Evolutionary conservation across 2,797 vertebrate genomes (phyloP), one percentile per base, ranked within the genome.

Genomic region (Florisuga fusca): DNA sequence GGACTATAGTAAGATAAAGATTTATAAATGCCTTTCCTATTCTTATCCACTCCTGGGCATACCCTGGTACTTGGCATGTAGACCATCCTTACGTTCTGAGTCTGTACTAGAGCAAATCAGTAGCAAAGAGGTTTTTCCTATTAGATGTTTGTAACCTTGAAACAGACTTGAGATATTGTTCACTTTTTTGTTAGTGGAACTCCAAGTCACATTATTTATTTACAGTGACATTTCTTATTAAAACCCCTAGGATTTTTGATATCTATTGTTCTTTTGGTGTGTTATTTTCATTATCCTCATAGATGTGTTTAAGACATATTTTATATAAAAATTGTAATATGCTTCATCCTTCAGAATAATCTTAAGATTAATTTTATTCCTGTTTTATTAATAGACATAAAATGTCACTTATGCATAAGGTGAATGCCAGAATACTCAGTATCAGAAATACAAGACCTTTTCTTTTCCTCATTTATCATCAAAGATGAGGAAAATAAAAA

Each of bases 171-270:
- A 88, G 48, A 84, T 36, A 21, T 1, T 75, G 45, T 54, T 93
- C 50, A 79, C 51, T 84, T 72, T 54, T 50, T 63, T 67, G 63
- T 80, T 87, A 53, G 46, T 86, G 71, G 48, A 94, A 77, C 45
- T 89, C 20, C 63, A 64, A 89, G 58, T 38, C 61, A 87, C 61
- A 46, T 93, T 79, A 88, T 93, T 91, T 95, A 94, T 93, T 95
- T 87, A 90, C 68, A 71, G 38, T 77, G 81, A 93, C 72, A 84
- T 79, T 92, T 84, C 67, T 45, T 90, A 92, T 77, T 92, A 94
- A 93, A 93, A 64, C 6, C 41, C 41, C 14, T 17, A 36, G 21
- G 5, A 14, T 46, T 83, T 78, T 69, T 66, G 4, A 11, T 63
- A 59, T 36, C 78, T 20, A 0, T 38, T 51, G 58, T n/a, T 87